Evolutionary conservation across 2,797 vertebrate genomes (phyloP).

Genomic region (Notoglanidium macrostoma): DNA sequence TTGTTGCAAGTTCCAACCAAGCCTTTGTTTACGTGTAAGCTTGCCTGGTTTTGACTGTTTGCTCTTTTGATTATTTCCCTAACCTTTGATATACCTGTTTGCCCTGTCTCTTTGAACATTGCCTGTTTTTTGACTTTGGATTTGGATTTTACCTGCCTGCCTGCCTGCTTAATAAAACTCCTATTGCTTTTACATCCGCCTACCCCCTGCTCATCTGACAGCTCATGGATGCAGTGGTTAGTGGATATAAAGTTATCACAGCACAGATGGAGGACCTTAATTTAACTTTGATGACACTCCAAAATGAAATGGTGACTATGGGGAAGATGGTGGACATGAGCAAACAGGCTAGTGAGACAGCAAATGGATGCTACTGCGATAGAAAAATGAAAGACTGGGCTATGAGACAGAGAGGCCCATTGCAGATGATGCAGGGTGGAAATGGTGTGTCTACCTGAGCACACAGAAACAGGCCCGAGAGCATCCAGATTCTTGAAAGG

Average conservation of each 20-base stretch:
- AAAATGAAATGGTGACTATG: not conserved
- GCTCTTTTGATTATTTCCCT: too few relatives aligned
- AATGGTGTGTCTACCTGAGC: not conserved
- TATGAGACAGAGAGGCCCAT: not conserved
- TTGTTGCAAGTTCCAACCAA: too few relatives aligned
- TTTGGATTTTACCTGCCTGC: too few relatives aligned
- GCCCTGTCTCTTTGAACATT: too few relatives aligned
- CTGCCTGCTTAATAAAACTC: too few relatives aligned
- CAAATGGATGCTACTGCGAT: not conserved
- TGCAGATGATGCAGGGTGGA: not conserved
- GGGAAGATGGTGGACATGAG: not conserved
- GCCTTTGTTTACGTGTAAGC: too few relatives aligned
- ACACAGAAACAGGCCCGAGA: not conserved
- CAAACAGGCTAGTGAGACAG: not conserved
- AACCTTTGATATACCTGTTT: too few relatives aligned
- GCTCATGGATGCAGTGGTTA: not conserved
- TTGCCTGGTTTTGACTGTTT: too few relatives aligned
- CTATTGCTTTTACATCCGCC: too few relatives aligned
- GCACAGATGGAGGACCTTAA: not conserved
- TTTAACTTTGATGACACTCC: not conserved
- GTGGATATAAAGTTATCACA: not conserved
- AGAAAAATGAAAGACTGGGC: not conserved
- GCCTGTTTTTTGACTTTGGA: too few relatives aligned
- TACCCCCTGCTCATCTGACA: too few relatives aligned
- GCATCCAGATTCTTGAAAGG: not conserved